phyloP scores from a whole-genome alignment of 2,888 invertebrate species.

The Conchocele bisecta region DNA sequence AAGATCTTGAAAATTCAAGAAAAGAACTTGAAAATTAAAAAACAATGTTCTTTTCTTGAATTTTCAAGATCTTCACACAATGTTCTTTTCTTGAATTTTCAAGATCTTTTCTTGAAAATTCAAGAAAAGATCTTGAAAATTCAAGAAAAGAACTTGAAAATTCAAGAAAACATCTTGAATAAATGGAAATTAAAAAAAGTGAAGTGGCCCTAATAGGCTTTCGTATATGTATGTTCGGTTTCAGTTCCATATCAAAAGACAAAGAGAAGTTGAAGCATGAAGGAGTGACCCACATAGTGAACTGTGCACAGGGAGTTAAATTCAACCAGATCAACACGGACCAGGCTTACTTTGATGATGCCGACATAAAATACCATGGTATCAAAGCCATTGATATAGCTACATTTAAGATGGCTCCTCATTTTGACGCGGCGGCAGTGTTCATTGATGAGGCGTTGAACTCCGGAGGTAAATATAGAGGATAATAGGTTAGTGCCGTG shows the following conservation, averaged over 20 bases:
- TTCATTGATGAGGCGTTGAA: slow-evolving; percentile 89
- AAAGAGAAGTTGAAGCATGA: slow-evolving; percentile 88
- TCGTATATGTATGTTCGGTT: slow-evolving; percentile 14
- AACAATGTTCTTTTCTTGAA: too few relatives aligned
- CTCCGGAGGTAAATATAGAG: slow-evolving; percentile 73
- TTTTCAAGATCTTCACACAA: too few relatives aligned
- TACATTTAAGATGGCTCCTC: slow-evolving; percentile 90
- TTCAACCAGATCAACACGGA: slow-evolving; percentile 90
- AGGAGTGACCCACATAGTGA: slow-evolving; percentile 92
- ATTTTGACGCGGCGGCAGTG: slow-evolving; percentile 90
- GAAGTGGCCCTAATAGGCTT: too few relatives aligned
- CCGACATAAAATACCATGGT: slow-evolving; percentile 90
- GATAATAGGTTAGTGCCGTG: too few relatives aligned
- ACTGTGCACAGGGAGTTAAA: slow-evolving; percentile 90
- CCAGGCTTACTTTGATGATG: slow-evolving; percentile 89
- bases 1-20: too few relatives aligned
- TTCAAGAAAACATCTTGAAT: too few relatives aligned
- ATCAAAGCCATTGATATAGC: slow-evolving; percentile 91
- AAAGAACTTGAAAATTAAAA: too few relatives aligned
- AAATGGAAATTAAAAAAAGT: too few relatives aligned
- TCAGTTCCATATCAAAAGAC: slow-evolving; percentile 90
- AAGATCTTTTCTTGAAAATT: too few relatives aligned
- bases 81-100: too few relatives aligned
- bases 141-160: too few relatives aligned
- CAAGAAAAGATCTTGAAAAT: too few relatives aligned